Evolutionary conservation across 2,113 vertebrate genomes (phyloP).

Genomic region (Mionectes macconnelli): DNA sequence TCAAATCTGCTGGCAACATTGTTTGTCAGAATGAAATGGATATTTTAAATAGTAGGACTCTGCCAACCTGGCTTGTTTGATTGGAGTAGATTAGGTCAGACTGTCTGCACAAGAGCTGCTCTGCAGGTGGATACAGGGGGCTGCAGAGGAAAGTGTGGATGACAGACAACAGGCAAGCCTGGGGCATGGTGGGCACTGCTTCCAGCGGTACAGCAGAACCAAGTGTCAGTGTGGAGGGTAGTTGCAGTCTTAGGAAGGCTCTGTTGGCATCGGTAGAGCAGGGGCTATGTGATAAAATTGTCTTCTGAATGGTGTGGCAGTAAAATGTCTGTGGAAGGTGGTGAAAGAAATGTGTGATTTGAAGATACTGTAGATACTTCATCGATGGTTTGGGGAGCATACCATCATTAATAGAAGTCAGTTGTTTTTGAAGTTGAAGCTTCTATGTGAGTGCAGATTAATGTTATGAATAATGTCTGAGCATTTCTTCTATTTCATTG

Average conservation of each 20-base stretch:
- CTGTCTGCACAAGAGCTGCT: background rate
- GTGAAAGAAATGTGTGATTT: background rate
- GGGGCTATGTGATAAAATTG: background rate
- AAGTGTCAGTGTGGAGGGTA: fast-evolving
- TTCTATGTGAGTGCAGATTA: background rate
- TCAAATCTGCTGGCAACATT: background rate
- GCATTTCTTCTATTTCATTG: background rate
- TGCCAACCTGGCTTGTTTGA: background rate
- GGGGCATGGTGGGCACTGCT: background rate
- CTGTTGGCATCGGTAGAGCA: background rate
- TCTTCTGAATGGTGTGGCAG: background rate
- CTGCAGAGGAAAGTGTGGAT: background rate
- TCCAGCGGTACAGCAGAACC: background rate
- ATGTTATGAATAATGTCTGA: background rate
- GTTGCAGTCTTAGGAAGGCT: background rate
- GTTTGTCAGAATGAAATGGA: background rate
- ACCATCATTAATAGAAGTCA: background rate
- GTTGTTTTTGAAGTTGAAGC: background rate
- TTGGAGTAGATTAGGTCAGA: background rate
- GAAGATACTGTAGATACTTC: background rate
- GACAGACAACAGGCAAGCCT: background rate
- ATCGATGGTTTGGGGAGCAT: background rate
- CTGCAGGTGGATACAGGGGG: background rate
- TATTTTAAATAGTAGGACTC: background rate
- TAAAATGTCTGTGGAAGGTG: background rate